Percentiles rank a stretch among this genome's conserved stretches.
phyloP scores from a whole-genome alignment of 2,888 invertebrate species.

The Hedya salicella region DNA sequence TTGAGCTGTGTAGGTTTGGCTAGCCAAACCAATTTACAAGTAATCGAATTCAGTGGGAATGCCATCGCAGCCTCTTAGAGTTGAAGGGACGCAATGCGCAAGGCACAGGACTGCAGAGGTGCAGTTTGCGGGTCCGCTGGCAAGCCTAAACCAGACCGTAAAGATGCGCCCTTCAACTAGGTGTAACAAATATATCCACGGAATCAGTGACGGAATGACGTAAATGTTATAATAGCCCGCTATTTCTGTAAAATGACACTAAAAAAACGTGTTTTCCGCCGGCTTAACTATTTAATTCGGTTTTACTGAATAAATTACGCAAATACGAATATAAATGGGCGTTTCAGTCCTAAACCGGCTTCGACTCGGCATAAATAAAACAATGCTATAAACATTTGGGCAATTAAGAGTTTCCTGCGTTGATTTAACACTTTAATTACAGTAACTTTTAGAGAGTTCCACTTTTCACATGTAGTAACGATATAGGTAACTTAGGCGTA shows the following conservation, averaged over 20 bases:
- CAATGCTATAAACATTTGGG: not conserved
- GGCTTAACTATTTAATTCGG: conserved; percentile 8
- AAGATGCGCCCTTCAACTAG: not conserved
- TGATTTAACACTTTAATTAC: no score
- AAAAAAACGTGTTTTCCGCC: conserved; percentile 1
- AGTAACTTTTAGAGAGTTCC: no score
- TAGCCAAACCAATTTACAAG: no score
- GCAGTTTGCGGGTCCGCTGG: no score
- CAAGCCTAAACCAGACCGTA: not conserved
- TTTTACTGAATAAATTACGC: conserved; percentile 24
- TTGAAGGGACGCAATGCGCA: no score
- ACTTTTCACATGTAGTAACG: no score
- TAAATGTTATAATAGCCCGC: not conserved
- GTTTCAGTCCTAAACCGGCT: conserved; percentile 12
- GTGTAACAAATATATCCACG: not conserved
- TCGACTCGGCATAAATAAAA: not conserved
- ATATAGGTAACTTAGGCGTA: no score
- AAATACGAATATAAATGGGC: conserved; percentile 16
- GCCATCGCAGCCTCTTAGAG: no score
- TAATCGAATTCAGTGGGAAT: no score
- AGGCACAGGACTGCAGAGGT: no score
- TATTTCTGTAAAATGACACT: conserved; percentile 2
- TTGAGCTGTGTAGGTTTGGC: no score
- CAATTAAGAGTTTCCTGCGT: not conserved
- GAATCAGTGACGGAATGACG: not conserved